Evolutionary conservation across 37 sponge, comb jelly and placozoan species (phyloP).

Genomic region (Cladorhizidae sp.): DNA sequence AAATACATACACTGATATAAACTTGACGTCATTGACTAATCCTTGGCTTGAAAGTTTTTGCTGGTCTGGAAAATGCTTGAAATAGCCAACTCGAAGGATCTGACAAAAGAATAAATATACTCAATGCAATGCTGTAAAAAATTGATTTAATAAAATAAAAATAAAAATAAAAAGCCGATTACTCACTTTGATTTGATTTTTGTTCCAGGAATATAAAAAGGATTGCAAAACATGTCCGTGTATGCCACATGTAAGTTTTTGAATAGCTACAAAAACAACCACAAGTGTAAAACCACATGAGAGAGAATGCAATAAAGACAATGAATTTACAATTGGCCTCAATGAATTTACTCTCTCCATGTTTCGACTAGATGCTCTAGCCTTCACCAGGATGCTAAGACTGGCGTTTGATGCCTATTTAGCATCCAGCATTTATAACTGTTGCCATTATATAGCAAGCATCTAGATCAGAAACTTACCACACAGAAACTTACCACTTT

Average conservation of each 20-base stretch:
- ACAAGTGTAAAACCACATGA: too few relatives aligned
- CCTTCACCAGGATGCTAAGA: neutral
- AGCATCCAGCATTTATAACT: neutral
- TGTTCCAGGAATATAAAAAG: slow-evolving; percentile 91
- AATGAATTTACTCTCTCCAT: too few relatives aligned
- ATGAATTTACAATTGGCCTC: too few relatives aligned
- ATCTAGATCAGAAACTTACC: neutral
- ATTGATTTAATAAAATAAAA: too few relatives aligned
- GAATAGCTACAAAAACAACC: slow-evolving; percentile 69
- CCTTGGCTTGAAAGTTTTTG: slow-evolving; percentile 25
- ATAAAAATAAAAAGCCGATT: neutral
- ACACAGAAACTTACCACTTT: slow-evolving; percentile 53
- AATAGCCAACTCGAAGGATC: slow-evolving; percentile 59
- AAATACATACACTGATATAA: too few relatives aligned
- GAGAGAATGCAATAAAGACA: too few relatives aligned
- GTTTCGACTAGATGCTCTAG: too few relatives aligned
- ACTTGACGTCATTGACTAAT: neutral
- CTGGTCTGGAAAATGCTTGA: slow-evolving; percentile 57
- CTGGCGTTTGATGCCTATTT: too few relatives aligned
- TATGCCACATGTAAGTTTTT: slow-evolving; percentile 89
- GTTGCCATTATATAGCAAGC: neutral
- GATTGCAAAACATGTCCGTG: slow-evolving; percentile 84
- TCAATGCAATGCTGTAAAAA: neutral
- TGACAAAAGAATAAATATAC: neutral
- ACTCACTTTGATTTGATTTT: slow-evolving; percentile 84